Base-by-base conservation (phyloP, 2,797 vertebrate genomes). In the Danio aesculapii region DNA sequence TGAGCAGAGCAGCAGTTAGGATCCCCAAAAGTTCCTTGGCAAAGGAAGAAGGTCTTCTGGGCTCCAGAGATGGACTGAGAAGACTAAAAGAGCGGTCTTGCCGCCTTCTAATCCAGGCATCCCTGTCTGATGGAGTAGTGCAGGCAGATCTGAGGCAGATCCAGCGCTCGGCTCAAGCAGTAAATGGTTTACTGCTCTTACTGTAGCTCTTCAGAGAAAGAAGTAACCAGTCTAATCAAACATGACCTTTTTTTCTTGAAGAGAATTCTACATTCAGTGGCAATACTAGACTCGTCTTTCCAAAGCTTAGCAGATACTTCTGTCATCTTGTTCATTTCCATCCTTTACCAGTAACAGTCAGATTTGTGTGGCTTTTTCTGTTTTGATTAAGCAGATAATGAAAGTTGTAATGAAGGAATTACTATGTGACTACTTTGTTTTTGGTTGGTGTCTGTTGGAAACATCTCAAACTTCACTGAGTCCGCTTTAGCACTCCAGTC, bases 1-100 rank as follows among this genome's bases (percentile, higher is more conserved):
- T 66, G 92, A 93, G 67, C 91, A 94, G 79, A 86, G 89, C 88
- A 90, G 87, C 81, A 94, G 94, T 89, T 96, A 95, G 53, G 52
- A 74, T 44, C 39, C 0, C 30, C 41, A 58, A 68, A 8, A 6
- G 58, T 62, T 52, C 61, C 9, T 46, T 55, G 75, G 81, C 50
- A 86, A 81, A 62, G 75, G 72, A 74, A 53, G 16, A 79, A 77
- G 11, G n/a, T 69, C 62, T 8, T 77, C n/a, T 43, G 8, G 61
- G 55, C 50, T 77, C 62, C 71, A 77, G 76, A 82, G 67, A 68
- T 52, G 66, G 78, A 57, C 69, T 30, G 19, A 6, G 59, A 46
- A 49, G 59, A 79, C 59, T 59, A 43, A 39, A 69, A 66, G 30
- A 68, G 70, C 16, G 72, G 55, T 55, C 69, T 57, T 53, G 75